Evolutionary conservation across 2,113 vertebrate genomes (phyloP), one percentile per base, ranked within the genome.

Genomic region (Dinomys branickii): DNA sequence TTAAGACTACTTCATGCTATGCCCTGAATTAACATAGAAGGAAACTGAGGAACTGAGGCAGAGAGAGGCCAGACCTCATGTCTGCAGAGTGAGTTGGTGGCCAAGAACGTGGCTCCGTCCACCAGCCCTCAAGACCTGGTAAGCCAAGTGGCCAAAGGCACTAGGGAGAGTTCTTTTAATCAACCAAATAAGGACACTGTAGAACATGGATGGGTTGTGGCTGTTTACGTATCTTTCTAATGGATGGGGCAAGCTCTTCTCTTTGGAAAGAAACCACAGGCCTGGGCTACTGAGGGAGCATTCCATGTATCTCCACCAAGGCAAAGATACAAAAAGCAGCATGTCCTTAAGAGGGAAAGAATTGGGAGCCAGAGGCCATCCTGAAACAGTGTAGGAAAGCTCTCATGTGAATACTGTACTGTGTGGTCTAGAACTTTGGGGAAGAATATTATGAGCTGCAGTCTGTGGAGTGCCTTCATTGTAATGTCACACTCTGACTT

Each of bases 1-100:
- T 91, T 41, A 71, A 87, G 90, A 84, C 19, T 54, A 94, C 84
- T 85, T 69, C 69, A 95, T 87, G 87, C 84, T 85, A 92, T 91
- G 30, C 61, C 63, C 67, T 73, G 59, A 93, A 47, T 73, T 86
- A 93, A 58, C 2, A 35, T 5, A 20, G 52, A 81, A 94, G 86
- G 38, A 94, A 85, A 91, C 33, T 10, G 52, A 89, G 61, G 44
- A 89, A 83, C 41, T 80, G 61, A 94, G 47, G 41, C 59, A 44
- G 69, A 91, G 28, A 90, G 44, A 6, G 22, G 50, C 19, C 26
- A 47, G 91, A 89, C 22, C n/a, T 94, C 47, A 30, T 7, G 33
- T 61, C 50, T 67, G 28, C 5, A 4, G 3, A 56, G 17, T 4
- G 44, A 59, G 67, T 13, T 56, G 80, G 35, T 65, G 67, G 35